These are phyloP conservation scores for Pomacea maculata DNA, from an alignment of 1,140 invertebrate genomes.

Conservation along the genomic window DNA sequence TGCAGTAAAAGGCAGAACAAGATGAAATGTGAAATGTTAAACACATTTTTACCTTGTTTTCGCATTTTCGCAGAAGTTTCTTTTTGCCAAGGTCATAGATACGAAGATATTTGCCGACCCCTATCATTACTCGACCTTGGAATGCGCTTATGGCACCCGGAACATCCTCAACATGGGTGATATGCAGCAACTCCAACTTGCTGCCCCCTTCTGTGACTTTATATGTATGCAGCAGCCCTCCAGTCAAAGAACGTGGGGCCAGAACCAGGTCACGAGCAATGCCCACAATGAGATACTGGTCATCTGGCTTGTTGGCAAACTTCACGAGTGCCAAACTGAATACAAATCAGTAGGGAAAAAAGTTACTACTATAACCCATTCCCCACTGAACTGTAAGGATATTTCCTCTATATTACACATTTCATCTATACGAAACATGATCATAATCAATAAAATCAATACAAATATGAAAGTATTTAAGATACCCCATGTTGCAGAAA, in stretches of 20 bases:
- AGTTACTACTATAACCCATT: neutral
- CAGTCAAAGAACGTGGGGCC: slow-evolving; percentile 81
- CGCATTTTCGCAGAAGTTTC: slow-evolving; percentile 96
- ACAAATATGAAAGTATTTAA: too few relatives aligned
- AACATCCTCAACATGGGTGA: slow-evolving; percentile 93
- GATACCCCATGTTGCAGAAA: too few relatives aligned
- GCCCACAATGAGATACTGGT: slow-evolving; percentile 84
- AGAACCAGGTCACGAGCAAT: slow-evolving; percentile 91
- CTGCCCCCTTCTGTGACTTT: slow-evolving; percentile 74
- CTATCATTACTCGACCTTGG: slow-evolving; percentile 90
- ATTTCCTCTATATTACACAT: neutral
- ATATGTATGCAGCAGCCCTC: slow-evolving; percentile 89
- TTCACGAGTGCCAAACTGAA: slow-evolving; percentile 77
- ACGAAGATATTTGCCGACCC: slow-evolving; percentile 89
- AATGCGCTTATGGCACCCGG: slow-evolving; percentile 68
- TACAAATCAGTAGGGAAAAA: slow-evolving; percentile 19
- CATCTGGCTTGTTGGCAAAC: slow-evolving; percentile 77
- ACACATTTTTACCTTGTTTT: slow-evolving; percentile 83
- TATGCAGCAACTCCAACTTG: slow-evolving; percentile 89
- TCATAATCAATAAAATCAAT: neutral
- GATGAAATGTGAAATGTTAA: too few relatives aligned
- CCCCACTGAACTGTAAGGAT: neutral
- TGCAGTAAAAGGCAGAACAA: too few relatives aligned
- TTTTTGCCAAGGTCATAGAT: slow-evolving; percentile 98
- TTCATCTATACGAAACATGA: neutral